Base-by-base conservation (phyloP, 2,797 vertebrate genomes). In the Loriculus beryllinus region DNA sequence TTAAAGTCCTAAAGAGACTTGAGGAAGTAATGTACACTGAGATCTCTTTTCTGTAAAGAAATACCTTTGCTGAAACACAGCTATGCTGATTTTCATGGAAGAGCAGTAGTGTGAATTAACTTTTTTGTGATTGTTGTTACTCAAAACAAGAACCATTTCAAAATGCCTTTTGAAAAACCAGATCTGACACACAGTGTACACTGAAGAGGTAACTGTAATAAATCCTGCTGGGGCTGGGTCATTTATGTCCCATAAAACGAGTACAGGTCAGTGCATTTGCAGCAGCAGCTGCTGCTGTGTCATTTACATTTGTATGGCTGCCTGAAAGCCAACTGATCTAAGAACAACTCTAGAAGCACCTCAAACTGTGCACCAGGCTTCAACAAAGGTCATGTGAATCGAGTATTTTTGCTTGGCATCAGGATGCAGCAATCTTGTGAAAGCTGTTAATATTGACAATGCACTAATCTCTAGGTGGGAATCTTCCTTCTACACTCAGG, bases 391-490 rank as follows among this genome's bases (percentile, higher is more conserved):
- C 75, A 59, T 1, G 1, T 60, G 43, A 45, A 88, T 80, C 68
- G 71, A 85, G 33, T 88, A 60, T 48, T 96, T 89, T 89, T 1
- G 4, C 56, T 71, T 87, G 72, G 78, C 88, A 82, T 35, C 2
- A 2, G 57, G 74, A 52, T 14, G 48, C 57, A 64, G 62, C 59
- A 60, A 75, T 82, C 28, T 91, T 49, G 54, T 71, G 57, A 91
- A 93, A 87, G 39, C 86, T 78, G 63, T 92, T 87, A 83, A 82
- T 90, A 75, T 81, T 94, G 88, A 92, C 72, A 80, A n/a, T 77
- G 45, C 56, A 31, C 45, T 91, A 47, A 89, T 82, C 59, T 70
- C 37, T 72, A 78, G 63, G 69, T 70, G 74, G 57, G 68, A 92
- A 56, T 93, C 92, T 86, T 93, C 86, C 63, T 83, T 85, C 65